These are phyloP conservation scores for Orthonevra nobilis DNA, from an alignment of 2,888 invertebrate genomes.

Conservation along the genomic window DNA sequence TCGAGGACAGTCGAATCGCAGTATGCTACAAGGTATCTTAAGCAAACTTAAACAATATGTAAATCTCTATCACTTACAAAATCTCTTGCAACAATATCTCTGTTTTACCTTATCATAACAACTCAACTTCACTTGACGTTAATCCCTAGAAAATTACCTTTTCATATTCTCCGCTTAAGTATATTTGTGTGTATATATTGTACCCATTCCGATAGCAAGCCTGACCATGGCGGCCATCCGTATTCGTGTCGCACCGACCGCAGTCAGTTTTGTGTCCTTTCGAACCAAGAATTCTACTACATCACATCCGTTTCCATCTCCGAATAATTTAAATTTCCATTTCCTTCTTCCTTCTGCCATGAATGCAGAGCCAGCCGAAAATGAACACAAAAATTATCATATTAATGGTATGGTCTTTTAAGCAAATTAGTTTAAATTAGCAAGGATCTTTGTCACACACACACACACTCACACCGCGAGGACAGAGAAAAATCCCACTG, in stretches of 20 bases:
- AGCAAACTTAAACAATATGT: constrained; percentile 3
- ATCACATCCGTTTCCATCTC: constrained; percentile 54
- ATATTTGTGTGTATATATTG: no score
- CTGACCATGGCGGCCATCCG: constrained; percentile 22
- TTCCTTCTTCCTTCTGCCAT: constrained; percentile 27
- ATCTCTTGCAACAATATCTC: constrained; percentile 1
- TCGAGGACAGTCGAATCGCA: no score
- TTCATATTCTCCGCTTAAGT: constrained; percentile 44
- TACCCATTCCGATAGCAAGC: neutral
- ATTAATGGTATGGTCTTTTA: constrained; percentile 63
- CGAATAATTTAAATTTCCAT: constrained; percentile 65
- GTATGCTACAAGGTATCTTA: neutral
- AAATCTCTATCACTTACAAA: constrained; percentile 7
- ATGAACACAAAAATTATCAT: constrained; percentile 60
- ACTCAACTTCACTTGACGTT: constrained; percentile 36
- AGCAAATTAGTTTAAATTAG: constrained; percentile 67
- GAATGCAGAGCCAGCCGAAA: constrained; percentile 36
- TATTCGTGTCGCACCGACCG: no score
- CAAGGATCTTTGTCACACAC: constrained; percentile 47
- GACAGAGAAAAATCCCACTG: constrained; percentile 11
- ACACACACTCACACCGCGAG: neutral
- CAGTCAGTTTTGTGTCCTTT: constrained; percentile 7
- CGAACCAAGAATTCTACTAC: constrained; percentile 26
- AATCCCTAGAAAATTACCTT: constrained; percentile 60
- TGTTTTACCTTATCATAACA: constrained; percentile 21